Evolutionary conservation across 1,140 invertebrate genomes (phyloP), one percentile per base, ranked within the genome.

Genomic region (Drosophila arawakana): DNA sequence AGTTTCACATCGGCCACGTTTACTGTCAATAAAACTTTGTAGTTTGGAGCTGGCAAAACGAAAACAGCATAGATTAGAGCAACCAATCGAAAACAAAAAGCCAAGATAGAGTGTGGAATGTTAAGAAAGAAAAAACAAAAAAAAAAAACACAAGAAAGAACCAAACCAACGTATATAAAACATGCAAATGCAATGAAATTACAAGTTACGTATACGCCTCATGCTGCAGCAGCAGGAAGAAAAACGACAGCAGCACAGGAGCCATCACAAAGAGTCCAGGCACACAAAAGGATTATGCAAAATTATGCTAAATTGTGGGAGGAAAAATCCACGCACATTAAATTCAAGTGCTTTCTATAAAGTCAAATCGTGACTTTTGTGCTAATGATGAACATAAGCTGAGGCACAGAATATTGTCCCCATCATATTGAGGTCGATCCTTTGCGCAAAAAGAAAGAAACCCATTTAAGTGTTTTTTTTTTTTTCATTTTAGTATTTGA

Each of bases 301-400:
- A 89, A 90, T 89, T 84, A 89, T 88, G 80, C 73, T 74, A 75
- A 82, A 62, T 59, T 68, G 21, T 52, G 18, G 55, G 59, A 76
- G 63, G 76, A 77, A 78, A 84, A 88, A 82, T 80, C 84, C 80
- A 78, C 80, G 81, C 85, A 84, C 80, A 89, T 89, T 89, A 89
- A 89, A 89, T 84, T 89, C 80, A 89, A 89, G 85, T 89, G 85
- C 84, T 89, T 89, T 90, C 84, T 78, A 89, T 89, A 90, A 89
- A 84, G 85, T 89, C 85, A 72, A 89, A 89, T 90, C 84, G 84
- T 89, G 84, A 89, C 84, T 89, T 76, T 76, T 74, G 61, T 81
- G 72, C 84, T 89, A 89, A 89, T 89, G 84, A 89, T 73, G 62
- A 68, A 41, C 73, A 76, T 44, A 71, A 75, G 59, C 41, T 1